phyloP scores from a whole-genome alignment of 2,888 invertebrate species.

The Ptycholaimellus sp. region DNA sequence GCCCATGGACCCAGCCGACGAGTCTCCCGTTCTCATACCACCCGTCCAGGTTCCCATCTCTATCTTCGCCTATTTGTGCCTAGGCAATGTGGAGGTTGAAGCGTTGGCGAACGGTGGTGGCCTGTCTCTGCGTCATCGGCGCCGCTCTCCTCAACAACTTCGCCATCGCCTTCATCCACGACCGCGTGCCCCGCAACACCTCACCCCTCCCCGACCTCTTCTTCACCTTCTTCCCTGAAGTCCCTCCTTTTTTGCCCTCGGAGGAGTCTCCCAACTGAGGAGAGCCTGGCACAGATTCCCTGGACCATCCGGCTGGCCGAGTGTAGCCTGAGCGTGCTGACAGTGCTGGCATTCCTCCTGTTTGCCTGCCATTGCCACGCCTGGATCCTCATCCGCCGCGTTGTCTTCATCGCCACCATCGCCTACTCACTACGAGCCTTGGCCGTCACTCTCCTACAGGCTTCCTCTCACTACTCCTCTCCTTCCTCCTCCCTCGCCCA shows the following conservation, averaged over 20 bases:
- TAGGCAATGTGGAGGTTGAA: too few species aligned
- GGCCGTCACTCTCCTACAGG: slow-evolving; percentile 18
- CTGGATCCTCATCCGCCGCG: slow-evolving; percentile 11
- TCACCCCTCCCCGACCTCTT: slow-evolving; percentile 20
- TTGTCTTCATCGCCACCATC: slow-evolving; percentile 5
- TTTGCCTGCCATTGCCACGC: slow-evolving; percentile 16
- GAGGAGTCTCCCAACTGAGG: not conserved
- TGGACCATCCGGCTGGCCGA: slow-evolving; percentile 17
- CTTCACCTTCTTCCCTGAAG: slow-evolving; percentile 18
- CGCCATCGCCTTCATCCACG: slow-evolving; percentile 20
- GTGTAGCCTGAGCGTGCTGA: slow-evolving; percentile 16
- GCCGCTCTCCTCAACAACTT: slow-evolving; percentile 17
- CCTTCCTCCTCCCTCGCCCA: not conserved
- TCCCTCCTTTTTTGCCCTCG: not conserved
- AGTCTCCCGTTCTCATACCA: too few species aligned
- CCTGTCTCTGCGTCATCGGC: too few species aligned
- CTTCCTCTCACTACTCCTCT: slow-evolving; percentile 7
- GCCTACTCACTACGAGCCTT: slow-evolving; percentile 18
- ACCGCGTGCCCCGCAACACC: slow-evolving; percentile 15
- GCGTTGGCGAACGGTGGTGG: too few species aligned
- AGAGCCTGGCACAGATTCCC: slow-evolving; percentile 6
- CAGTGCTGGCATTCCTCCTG: slow-evolving; percentile 12
- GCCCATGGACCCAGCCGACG: too few species aligned
- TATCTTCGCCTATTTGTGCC: too few species aligned
- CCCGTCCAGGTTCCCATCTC: too few species aligned